These are phyloP conservation scores for Hypomesus transpacificus DNA, from an alignment of 2,113 vertebrate species.

Conservation along the genomic window DNA sequence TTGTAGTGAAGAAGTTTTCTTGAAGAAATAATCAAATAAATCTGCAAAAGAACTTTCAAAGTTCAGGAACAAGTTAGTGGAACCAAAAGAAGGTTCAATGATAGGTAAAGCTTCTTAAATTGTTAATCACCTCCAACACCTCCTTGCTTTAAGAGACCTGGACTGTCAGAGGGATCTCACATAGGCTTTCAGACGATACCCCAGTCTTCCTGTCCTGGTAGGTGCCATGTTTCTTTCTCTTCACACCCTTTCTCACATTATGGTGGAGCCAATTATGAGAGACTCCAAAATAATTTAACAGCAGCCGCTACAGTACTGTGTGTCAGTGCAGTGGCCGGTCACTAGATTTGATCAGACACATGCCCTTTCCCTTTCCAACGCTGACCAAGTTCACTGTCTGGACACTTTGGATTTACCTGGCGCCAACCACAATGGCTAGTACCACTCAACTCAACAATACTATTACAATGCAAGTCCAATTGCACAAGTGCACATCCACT, in stretches of 20 bases:
- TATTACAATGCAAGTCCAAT: too few species aligned
- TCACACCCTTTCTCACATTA: slow-evolving; percentile 9
- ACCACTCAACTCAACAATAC: background rate
- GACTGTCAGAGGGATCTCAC: slow-evolving; percentile 2
- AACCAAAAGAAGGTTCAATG: background rate
- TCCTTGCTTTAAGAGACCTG: background rate
- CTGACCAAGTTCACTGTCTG: background rate
- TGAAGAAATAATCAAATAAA: background rate
- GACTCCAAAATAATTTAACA: background rate
- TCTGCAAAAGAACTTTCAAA: background rate
- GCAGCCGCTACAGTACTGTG: background rate
- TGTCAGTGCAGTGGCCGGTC: slow-evolving; percentile 18
- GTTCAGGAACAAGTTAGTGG: background rate
- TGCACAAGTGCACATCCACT: too few species aligned
- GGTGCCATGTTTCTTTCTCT: background rate
- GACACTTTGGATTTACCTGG: background rate
- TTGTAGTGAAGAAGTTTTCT: too few species aligned
- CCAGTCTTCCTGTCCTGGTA: slow-evolving; percentile 13
- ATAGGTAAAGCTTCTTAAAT: slow-evolving; percentile 9
- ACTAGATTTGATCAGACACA: slow-evolving; percentile 30
- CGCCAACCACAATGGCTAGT: background rate
- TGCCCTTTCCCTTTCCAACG: slow-evolving; percentile 25
- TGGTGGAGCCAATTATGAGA: slow-evolving; percentile 38
- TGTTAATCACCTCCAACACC: slow-evolving; percentile 5
- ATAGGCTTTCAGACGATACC: slow-evolving; percentile 16